Evolutionary conservation across 2,888 invertebrate species (phyloP), one percentile per base, ranked within the genome.

Genomic region (Brachylomia viminalis): DNA sequence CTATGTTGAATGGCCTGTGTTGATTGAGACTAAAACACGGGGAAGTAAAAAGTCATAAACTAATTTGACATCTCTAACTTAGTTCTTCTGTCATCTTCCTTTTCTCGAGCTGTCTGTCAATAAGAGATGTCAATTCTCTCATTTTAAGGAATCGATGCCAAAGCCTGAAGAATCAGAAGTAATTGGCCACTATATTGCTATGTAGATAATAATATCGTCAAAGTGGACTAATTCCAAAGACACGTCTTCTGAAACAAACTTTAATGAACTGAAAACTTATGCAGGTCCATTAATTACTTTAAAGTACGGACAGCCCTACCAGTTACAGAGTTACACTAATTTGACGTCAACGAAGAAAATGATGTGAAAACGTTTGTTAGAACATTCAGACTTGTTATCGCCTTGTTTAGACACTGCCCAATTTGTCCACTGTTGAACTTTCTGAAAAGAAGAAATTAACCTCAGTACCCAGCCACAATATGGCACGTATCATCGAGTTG

Each of bases 351-450:
- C 33, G 45, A 49, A 74, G 56, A 45, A 74, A 76, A 70, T 77
- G 45, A 61, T 70, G 76, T 72, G 38, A 56, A 75, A 56, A 68
- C 45, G 64, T 61, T 58, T 80, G 76, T 69, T 52, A 33, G 23
- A 72, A 59, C 65, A 72, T 77, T 84, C 64, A 52, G 58, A 10
- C 30, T 69, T 64, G 54, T 85, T 84, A 82, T 45, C 81, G 65
- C 72, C 77, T 85, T 79, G 84, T 84, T 74, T 72, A 45, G 47
- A 74, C 13, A n/a, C 61, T 49, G 15, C 65, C 23, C 59, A 76
- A 75, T 75, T 52, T 67, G 66, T 47, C 45, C 33, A 62, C 38
- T n/a, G 17, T 52, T 23, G 52, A 45, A 13, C 45, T 45, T 45
- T 15, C 15, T 45, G 45, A 38, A 38, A 38, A 38, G 5, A 38